These are phyloP conservation scores for Rhynchophorus ferrugineus DNA, from an alignment of 1,140 invertebrate species.

Conservation along the genomic window DNA sequence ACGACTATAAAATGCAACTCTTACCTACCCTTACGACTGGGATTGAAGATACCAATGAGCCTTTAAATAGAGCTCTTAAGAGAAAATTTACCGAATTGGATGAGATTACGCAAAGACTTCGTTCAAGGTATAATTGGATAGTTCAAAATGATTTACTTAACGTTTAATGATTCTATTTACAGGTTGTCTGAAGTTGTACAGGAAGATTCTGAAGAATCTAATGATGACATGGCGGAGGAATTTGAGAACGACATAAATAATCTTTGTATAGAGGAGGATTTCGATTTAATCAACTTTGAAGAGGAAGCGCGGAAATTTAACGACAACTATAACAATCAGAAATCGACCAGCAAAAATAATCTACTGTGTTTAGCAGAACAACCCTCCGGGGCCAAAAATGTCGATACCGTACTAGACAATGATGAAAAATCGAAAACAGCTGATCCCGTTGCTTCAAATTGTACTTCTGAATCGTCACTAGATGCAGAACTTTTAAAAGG, in stretches of 20 bases:
- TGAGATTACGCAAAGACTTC: slow-evolving; percentile 52
- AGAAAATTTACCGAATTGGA: slow-evolving; percentile 55
- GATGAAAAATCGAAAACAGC: no score
- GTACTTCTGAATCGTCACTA: no score
- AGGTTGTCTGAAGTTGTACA: slow-evolving; percentile 51
- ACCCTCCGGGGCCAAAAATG: no score
- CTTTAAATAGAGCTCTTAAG: slow-evolving; percentile 44
- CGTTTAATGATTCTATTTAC: not conserved
- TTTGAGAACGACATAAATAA: slow-evolving; percentile 48
- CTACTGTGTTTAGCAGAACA: no score
- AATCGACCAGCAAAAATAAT: not conserved
- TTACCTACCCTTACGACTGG: not conserved
- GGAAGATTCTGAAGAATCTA: slow-evolving; percentile 42
- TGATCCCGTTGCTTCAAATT: no score
- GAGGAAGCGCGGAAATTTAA: slow-evolving; percentile 28
- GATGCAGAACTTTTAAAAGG: no score
- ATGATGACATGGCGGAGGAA: slow-evolving; percentile 45
- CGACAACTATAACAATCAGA: slow-evolving; percentile 5
- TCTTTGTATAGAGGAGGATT: slow-evolving; percentile 37
- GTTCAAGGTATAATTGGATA: slow-evolving; percentile 29
- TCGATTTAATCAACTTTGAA: slow-evolving; percentile 34
- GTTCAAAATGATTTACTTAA: not conserved
- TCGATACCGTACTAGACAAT: no score
- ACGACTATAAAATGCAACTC: not conserved
- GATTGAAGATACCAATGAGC: slow-evolving; percentile 25